Base-by-base conservation (phyloP, 2,113 vertebrate genomes). In the Rhinolophus ferrumequinum region DNA sequence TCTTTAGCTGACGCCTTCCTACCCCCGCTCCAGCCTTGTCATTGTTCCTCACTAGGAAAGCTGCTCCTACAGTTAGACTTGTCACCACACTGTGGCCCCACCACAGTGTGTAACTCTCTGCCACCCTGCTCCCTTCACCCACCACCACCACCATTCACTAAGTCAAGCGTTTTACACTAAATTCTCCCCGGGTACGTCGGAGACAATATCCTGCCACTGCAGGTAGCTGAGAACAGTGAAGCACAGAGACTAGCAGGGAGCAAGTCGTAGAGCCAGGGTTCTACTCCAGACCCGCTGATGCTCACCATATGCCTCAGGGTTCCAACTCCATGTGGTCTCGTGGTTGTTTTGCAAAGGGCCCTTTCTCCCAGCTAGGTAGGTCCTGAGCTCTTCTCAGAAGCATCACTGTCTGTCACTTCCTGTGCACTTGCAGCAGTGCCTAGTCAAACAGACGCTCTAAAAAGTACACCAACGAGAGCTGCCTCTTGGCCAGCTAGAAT, bases 281-380 rank as follows among this genome's bases (percentile, higher is more conserved):
- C 44, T 22, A 4, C 21, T 44, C 62, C 33, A n/a, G 33, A 52
- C 24, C 19, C 1, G 0, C 9, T 6, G 12, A n/a, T 21, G 10
- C 64, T 4, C n/a, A 30, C 38, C 7, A 3, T 1, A 5, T 8
- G 8, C 60, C 77, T 79, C 67, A 21, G 28, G 11, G 5, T 15
- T 41, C 30, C 16, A 14, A 11, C 6, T 19, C 33, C 5, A 1
- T 0, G 26, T n/a, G 72, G n/a, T n/a, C 50, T 12, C 1, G 2
- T 2, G 7, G 11, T 19, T 67, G 58, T 15, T 44, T 41, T 1
- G 6, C 24, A 12, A 56, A 6, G 81, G 47, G 28, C 33, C 35
- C 11, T 82, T 3, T 30, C 66, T 52, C 47, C 18, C 12, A 5
- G 19, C 56, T 69, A 19, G 8, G 38, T 69, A 19, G 8, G 38